Evolutionary conservation across 2,888 invertebrate species (phyloP).

Genomic region (Ditula angustiorana): DNA sequence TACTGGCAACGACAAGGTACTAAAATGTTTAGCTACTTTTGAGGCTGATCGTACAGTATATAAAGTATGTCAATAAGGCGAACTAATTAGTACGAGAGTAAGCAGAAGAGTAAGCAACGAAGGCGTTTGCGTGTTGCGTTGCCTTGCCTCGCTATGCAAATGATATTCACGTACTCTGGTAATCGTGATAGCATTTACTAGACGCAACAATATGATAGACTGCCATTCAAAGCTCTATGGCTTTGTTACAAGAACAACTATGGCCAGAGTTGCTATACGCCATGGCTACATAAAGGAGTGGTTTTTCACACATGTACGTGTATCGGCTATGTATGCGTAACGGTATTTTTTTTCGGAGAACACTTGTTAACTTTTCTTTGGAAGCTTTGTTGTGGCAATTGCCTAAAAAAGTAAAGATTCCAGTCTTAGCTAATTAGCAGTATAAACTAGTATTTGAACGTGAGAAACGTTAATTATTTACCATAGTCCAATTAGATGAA

Average conservation of each 20-base stretch:
- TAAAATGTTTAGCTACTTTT: too few species aligned
- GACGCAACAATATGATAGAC: background rate
- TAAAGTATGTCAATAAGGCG: background rate
- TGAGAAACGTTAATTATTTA: background rate
- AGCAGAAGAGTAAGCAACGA: conserved; percentile 5
- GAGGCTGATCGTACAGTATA: too few species aligned
- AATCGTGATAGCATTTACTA: conserved; percentile 29
- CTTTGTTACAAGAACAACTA: conserved; percentile 14
- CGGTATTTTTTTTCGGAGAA: conserved; percentile 33
- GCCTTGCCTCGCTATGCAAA: conserved; percentile 29
- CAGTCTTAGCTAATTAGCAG: background rate
- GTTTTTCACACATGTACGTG: conserved; percentile 31
- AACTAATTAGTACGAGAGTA: conserved; percentile 12
- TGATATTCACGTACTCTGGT: conserved; percentile 22
- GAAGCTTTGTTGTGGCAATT: conserved; percentile 26
- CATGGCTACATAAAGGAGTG: conserved; percentile 29
- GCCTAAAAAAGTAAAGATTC: conserved; percentile 4
- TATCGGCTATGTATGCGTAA: conserved; percentile 34
- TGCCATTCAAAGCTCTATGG: conserved; percentile 2
- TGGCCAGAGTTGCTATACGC: conserved; percentile 2
- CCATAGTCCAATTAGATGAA: background rate
- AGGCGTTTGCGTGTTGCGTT: conserved; percentile 27
- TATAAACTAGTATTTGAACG: background rate
- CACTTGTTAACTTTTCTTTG: conserved; percentile 36
- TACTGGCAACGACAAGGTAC: too few species aligned